Evolutionary conservation across 2,113 vertebrate genomes (phyloP), one percentile per base, ranked within the genome.

Genomic region (Hemibagrus wyckioides): DNA sequence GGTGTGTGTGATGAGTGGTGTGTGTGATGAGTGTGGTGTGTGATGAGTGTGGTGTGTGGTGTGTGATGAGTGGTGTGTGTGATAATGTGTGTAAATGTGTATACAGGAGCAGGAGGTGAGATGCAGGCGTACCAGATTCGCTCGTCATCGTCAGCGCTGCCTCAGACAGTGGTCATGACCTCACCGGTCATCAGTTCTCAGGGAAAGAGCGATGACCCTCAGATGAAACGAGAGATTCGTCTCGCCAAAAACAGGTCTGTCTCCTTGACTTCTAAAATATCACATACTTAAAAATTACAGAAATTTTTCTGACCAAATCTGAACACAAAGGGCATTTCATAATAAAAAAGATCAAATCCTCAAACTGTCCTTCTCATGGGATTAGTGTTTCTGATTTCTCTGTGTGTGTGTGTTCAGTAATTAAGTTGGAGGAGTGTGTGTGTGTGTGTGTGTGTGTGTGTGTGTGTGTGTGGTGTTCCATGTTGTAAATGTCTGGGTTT

Each of bases 101-200:
- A 75, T 81, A 19, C 90, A 99, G 98, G 97, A 88, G 96, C 98
- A 90, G 97, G 97, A 3, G 98, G 98, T 87, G 98, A 99, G 11
- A 97, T 99, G 88, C 98, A 99, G 91, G 97, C 98, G 9, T 99
- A 99, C 93, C 98, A 99, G 94, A 99, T 99, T 84, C 97, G 98
- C 92, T 99, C 98, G 0, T 97, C 98, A 2, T 99, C 97, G 0
- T 98, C 98, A 11, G 96, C 96, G 33, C 93, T 99, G 76, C 97
- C 97, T 79, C 0, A 94, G 95, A 33, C 91, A 7, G 87, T 90
- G 6, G 89, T 90, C 77, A 89, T 90, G 86, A 89, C 90, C 30
- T 90, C 88, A 80, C 89, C 88, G 1, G 88, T 89, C 39, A 89
- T 86, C 65, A 81, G 83, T 80, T 86, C 90, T 83, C 88, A 90